Conservation (phyloP, 2,888 invertebrate species). For the Busseola fusca region DNA sequence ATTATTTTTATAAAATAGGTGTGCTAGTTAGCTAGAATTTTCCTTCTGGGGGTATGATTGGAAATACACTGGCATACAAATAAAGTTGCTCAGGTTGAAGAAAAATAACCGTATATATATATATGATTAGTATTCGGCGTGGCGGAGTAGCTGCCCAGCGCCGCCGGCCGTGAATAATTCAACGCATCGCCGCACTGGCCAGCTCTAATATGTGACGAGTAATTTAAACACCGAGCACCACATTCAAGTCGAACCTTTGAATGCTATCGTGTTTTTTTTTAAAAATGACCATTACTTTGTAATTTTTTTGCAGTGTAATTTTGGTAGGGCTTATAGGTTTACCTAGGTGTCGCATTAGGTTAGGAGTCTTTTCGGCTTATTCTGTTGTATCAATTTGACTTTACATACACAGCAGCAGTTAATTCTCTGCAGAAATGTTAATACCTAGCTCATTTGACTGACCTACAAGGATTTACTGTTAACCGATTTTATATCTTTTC, state of each 20-base stretch:
- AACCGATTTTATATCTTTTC: conserved; percentile 1
- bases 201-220: conserved; percentile 73
- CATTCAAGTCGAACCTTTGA: conserved; percentile 46
- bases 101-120: conserved; percentile 63
- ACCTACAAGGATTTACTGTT: conserved; percentile 1
- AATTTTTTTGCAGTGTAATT: conserved; percentile 3
- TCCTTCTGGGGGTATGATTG: neutral
- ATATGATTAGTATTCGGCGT: conserved; percentile 74
- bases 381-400: neutral
- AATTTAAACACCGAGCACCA: conserved; percentile 68
- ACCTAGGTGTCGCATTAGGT: neutral
- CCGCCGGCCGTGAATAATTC: conserved; percentile 74
- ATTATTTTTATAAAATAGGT: neutral
- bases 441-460: neutral
- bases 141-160: conserved; percentile 66
- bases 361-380: neutral
- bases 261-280: conserved; percentile 21
- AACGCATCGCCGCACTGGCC: conserved; percentile 70
- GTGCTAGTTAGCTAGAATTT: neutral
- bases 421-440: neutral
- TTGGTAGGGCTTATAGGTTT: neutral
- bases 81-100: conserved; percentile 57
- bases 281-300: conserved; percentile 4
- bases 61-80: conserved; percentile 26
- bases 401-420: neutral